Evolutionary conservation across 2,888 invertebrate species (phyloP).

Genomic region (Chrysomela aeneicollis): DNA sequence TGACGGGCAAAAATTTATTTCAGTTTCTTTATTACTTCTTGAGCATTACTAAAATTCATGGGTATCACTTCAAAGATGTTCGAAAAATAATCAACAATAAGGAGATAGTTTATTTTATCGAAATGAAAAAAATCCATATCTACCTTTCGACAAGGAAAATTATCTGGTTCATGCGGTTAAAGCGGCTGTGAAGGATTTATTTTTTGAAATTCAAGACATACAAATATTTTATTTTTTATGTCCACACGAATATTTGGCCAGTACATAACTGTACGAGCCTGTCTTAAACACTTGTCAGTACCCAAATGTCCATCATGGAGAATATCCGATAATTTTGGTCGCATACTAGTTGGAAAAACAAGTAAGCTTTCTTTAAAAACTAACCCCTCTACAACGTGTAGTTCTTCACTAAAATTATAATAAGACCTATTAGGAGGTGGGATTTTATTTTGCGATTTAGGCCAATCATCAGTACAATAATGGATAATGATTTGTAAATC

Average conservation of each 20-base stretch:
- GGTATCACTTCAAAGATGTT: too few species aligned
- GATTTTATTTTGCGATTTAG: not conserved
- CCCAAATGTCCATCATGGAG: conserved; percentile 19
- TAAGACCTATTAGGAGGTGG: not conserved
- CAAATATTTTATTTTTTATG: not conserved
- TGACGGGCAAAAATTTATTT: not conserved
- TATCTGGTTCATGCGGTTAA: not conserved
- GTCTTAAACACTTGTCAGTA: conserved; percentile 12
- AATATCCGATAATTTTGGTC: not conserved
- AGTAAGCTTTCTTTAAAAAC: not conserved
- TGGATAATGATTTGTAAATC: not conserved
- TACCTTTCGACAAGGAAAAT: not conserved
- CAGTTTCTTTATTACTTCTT: too few species aligned
- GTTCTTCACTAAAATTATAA: not conserved
- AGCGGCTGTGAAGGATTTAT: not conserved
- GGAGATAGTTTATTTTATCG: too few species aligned
- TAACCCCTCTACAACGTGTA: not conserved
- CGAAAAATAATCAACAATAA: too few species aligned
- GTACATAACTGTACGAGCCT: conserved; percentile 10
- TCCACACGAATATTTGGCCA: conserved; percentile 14
- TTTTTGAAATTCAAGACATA: not conserved
- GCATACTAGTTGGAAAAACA: not conserved
- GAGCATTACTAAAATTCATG: too few species aligned
- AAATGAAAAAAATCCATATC: not conserved
- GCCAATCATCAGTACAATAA: not conserved